Conservation (phyloP, 1,140 invertebrate species). For the Drosophila burlai region DNA sequence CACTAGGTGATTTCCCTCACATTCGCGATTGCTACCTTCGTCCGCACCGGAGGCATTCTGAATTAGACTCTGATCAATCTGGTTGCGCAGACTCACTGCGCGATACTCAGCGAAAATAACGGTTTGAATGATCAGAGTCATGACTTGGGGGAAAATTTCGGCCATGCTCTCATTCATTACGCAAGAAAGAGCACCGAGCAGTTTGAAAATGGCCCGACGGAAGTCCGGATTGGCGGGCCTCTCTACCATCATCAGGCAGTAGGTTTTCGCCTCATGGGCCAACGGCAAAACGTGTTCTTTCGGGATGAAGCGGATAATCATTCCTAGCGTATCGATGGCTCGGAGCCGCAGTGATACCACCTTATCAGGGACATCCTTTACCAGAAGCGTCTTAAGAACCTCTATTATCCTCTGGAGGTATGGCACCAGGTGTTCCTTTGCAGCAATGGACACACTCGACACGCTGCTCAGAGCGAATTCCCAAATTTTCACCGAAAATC, state of each 20-base stretch:
- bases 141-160: constrained; percentile 88
- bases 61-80: constrained; percentile 85
- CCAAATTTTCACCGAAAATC: too few relatives aligned
- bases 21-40: constrained; percentile 50
- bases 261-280: constrained; percentile 88
- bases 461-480: too few relatives aligned
- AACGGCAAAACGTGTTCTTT: constrained; percentile 89
- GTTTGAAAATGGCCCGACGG: constrained; percentile 89
- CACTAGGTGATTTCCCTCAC: constrained; percentile 55
- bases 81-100: too few relatives aligned
- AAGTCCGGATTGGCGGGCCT: constrained; percentile 90
- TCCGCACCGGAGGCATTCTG: constrained; percentile 58
- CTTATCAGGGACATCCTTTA: constrained; percentile 86
- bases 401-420: constrained; percentile 90
- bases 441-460: too few relatives aligned
- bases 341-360: constrained; percentile 88
- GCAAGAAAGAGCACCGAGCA: constrained; percentile 90
- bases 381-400: constrained; percentile 88
- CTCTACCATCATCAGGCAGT: constrained; percentile 88
- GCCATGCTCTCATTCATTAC: constrained; percentile 90
- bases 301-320: constrained; percentile 89
- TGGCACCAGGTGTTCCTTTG: constrained; percentile 78
- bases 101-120: constrained; percentile 87
- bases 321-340: constrained; percentile 89
- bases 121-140: constrained; percentile 88